Evolutionary conservation across 2,888 invertebrate species (phyloP), one percentile per base, ranked within the genome.

Genomic region (Litoditis marina): DNA sequence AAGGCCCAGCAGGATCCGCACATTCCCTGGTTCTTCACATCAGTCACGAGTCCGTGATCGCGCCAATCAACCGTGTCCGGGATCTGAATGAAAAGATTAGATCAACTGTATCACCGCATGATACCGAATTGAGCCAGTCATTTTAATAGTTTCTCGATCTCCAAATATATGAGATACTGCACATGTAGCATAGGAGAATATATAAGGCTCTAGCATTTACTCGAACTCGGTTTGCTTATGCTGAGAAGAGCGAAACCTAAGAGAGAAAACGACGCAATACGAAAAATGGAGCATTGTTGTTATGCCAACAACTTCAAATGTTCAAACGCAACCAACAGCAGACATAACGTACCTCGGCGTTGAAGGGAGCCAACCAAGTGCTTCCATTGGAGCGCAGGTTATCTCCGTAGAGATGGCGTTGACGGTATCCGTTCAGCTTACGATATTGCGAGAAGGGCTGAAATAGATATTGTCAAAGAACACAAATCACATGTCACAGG

Each of bases 1-100:
- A 78, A 78, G 11, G 78, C 77, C 79, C 79, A 79, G 70, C 79
- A 79, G 7, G 77, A 77, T 60, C 80, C 80, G 66, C 80, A 80
- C 75, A 74, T 75, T 65, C 80, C 80, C 65, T 80, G 78, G 73
- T 78, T 75, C 69, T 78, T 78, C 44, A 79, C 77, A 13, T 70
- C 72, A 34, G 81, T 81, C 56, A 81, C 81, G 56, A 74, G 72
- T 22, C 74, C 77, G 44, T 82, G 62, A 27, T 78, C 73, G 25
- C 81, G 65, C 81, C 81, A 81, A 68, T 81, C 81, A 34, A 80
- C 74, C 28, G 61, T 50, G 34, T 81, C 79, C 16, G 82, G 82
- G 34, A 78, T 59, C 59, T 68, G 65, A 32, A 54, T 25, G 16
- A n/a, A 16, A 11, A 27, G n/a, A 19, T 22, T 19, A 22, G 25